Evolutionary conservation across 2,113 vertebrate genomes (phyloP).

Genomic region (Antidorcas marsupialis): DNA sequence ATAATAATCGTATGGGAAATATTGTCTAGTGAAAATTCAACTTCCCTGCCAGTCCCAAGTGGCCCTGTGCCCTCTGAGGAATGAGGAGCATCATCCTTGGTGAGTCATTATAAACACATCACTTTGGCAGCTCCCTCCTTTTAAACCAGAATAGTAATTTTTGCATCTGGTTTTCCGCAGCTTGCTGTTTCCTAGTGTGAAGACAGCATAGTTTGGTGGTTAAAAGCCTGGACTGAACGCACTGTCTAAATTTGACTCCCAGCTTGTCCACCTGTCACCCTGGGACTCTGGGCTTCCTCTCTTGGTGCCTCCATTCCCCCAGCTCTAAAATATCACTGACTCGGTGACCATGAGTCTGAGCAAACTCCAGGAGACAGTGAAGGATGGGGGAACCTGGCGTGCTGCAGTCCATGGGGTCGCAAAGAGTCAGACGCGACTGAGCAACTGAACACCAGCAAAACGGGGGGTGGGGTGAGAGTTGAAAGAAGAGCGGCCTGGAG

Average conservation of each 20-base stretch:
- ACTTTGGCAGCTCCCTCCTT: fast-evolving
- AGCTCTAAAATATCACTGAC: not conserved
- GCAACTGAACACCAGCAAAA: not conserved
- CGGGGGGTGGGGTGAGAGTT: fast-evolving
- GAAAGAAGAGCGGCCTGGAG: not conserved
- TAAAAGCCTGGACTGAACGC: not conserved
- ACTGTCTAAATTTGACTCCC: not conserved
- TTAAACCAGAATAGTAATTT: not conserved
- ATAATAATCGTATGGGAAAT: not conserved
- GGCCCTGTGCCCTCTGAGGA: not conserved
- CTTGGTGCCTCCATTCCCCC: not conserved
- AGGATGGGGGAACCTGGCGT: not conserved
- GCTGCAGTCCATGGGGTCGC: not conserved
- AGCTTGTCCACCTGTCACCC: not conserved
- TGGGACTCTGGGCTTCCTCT: not conserved
- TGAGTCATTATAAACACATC: not conserved
- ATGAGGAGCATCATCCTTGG: not conserved
- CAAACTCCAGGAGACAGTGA: not conserved
- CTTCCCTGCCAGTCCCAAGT: not conserved
- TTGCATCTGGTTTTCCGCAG: not conserved
- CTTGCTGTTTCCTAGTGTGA: not conserved
- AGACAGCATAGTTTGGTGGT: not conserved
- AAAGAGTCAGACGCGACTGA: not conserved
- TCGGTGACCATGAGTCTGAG: not conserved
- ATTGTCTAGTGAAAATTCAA: fast-evolving